phyloP scores from a whole-genome alignment of 2,113 vertebrate genomes.

The Cochlearius cochlearius region DNA sequence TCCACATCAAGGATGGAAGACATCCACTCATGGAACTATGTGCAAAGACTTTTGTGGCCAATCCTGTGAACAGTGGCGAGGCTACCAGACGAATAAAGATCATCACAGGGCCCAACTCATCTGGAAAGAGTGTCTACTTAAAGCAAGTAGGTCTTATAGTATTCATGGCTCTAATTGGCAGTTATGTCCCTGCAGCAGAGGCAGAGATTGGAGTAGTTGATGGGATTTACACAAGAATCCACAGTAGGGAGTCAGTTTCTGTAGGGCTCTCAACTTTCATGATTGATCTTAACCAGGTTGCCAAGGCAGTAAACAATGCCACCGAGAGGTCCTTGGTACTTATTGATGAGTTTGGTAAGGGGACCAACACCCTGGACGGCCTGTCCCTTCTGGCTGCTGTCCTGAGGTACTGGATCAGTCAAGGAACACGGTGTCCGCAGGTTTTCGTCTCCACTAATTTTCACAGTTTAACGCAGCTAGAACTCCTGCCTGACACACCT shows the following conservation, averaged over 20 bases:
- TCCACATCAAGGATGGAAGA: conserved; percentile 76
- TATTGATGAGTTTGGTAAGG: conserved; percentile 98
- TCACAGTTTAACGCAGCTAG: conserved; percentile 88
- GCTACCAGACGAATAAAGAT: conserved; percentile 84
- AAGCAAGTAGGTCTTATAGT: conserved; percentile 95
- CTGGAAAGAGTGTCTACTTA: conserved; percentile 94
- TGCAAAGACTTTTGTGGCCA: conserved; percentile 89
- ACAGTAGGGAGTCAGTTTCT: conserved; percentile 92
- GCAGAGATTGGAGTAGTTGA: conserved; percentile 91
- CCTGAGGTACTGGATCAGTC: conserved; percentile 86
- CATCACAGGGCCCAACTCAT: conserved; percentile 95
- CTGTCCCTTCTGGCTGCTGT: conserved; percentile 89
- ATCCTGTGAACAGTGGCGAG: conserved; percentile 81
- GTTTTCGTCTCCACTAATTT: conserved; percentile 93
- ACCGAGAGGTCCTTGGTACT: conserved; percentile 90
- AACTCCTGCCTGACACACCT: conserved; percentile 82
- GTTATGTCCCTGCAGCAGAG: conserved; percentile 90
- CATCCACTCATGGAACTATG: conserved; percentile 94
- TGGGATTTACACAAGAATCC: conserved; percentile 92
- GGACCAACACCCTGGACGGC: conserved; percentile 94
- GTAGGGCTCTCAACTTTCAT: conserved; percentile 95
- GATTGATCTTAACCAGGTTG: conserved; percentile 96
- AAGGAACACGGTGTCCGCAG: conserved; percentile 80
- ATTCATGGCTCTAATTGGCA: conserved; percentile 95
- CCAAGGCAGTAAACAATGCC: conserved; percentile 89